These are phyloP conservation scores for Ochotona curzoniae DNA, from an alignment of 2,113 vertebrate genomes.

Conservation along the genomic window DNA sequence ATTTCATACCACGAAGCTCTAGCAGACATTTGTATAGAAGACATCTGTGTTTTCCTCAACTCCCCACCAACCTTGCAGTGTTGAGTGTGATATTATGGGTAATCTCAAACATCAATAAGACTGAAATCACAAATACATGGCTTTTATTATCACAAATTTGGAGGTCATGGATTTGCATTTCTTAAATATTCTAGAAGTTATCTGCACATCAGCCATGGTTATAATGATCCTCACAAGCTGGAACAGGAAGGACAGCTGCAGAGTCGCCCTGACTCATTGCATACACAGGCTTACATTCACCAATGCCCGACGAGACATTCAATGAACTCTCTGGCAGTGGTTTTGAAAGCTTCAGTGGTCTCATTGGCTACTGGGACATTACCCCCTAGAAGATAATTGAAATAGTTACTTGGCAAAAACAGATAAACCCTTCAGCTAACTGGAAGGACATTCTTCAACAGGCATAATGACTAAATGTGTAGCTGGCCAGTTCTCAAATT, in stretches of 20 bases:
- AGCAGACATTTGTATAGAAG: conserved; percentile 47
- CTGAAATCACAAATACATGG: not conserved
- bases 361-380: not conserved
- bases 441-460: not conserved
- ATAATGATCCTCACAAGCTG: not conserved
- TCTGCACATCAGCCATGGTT: not conserved
- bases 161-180: not conserved
- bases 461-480: not conserved
- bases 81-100: conserved; percentile 33
- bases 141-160: conserved; percentile 9
- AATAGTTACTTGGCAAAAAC: not conserved
- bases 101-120: conserved; percentile 42
- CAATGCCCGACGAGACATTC: not conserved
- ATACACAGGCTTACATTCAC: not conserved
- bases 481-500: not conserved
- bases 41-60: conserved; percentile 57
- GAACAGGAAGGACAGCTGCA: not conserved
- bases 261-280: not conserved
- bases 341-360: not conserved
- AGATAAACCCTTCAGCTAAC: not conserved
- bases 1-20: conserved; percentile 48
- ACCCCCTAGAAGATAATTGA: not conserved
- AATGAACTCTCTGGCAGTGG: not conserved
- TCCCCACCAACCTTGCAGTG: conserved; percentile 51
- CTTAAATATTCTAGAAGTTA: not conserved